Percentiles rank a stretch among this genome's conserved stretches.
Conservation (phyloP, 2,888 invertebrate genomes). For the Aporophyla nigra region DNA sequence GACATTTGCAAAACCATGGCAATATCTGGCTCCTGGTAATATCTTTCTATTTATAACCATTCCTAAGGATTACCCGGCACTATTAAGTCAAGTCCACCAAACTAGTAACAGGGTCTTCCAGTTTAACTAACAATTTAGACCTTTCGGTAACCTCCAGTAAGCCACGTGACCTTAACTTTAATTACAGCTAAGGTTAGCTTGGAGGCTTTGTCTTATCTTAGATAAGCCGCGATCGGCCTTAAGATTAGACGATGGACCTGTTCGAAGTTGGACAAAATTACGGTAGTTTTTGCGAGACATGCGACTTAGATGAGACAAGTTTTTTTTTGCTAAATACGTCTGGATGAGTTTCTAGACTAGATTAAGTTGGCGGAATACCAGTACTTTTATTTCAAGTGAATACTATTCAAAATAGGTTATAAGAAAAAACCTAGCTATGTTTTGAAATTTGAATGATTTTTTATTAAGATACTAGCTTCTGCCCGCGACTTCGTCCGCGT, state of each 20-base stretch:
- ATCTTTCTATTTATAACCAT: neutral
- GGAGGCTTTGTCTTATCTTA: slow-evolving; percentile 54
- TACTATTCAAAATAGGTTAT: neutral
- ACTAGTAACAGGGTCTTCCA: slow-evolving; percentile 18
- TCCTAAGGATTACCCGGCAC: slow-evolving; percentile 4
- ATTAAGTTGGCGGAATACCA: neutral
- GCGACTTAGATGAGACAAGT: neutral
- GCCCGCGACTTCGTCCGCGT: too few relatives aligned
- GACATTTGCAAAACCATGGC: too few relatives aligned
- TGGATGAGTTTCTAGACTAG: too few relatives aligned
- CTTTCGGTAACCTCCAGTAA: slow-evolving; percentile 55
- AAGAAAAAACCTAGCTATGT: neutral
- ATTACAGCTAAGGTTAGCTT: slow-evolving; percentile 59
- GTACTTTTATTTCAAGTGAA: neutral
- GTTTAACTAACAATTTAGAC: slow-evolving; percentile 53
- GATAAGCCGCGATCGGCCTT: slow-evolving; percentile 49
- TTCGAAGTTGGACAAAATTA: slow-evolving; percentile 30
- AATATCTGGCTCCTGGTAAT: neutral
- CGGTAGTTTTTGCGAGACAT: slow-evolving; percentile 1
- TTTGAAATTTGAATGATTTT: too few relatives aligned
- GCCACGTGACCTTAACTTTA: slow-evolving; percentile 62
- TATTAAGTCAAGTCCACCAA: slow-evolving; percentile 34
- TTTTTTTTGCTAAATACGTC: neutral
- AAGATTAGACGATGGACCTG: slow-evolving; percentile 53
- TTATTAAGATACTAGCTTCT: too few relatives aligned